These are phyloP conservation scores for Priocnemis perturbator DNA, from an alignment of 2,888 invertebrate genomes.

Conservation along the genomic window DNA sequence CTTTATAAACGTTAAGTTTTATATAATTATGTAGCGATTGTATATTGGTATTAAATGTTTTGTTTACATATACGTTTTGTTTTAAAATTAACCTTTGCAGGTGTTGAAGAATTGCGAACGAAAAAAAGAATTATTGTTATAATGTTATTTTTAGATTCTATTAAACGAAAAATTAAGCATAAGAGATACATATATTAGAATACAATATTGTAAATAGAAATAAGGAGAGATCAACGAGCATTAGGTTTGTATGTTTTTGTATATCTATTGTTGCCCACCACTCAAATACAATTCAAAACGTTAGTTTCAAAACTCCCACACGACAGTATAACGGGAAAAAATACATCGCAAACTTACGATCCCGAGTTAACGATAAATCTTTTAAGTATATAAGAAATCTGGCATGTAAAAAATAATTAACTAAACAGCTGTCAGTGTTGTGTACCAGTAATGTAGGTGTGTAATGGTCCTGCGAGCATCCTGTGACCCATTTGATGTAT, in stretches of 20 bases:
- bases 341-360: neutral
- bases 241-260: constrained; percentile 64
- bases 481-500: constrained; percentile 38
- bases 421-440: constrained; percentile 22
- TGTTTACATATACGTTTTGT: constrained; percentile 35
- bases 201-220: constrained; percentile 56
- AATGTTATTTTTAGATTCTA: constrained; percentile 20
- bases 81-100: constrained; percentile 13
- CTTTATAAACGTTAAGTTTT: constrained; percentile 36
- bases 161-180: constrained; percentile 32
- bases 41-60: constrained; percentile 21
- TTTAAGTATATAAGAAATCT: constrained; percentile 12
- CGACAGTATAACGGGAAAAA: constrained; percentile 30
- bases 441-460: constrained; percentile 36
- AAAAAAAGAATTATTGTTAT: constrained; percentile 14
- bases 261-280: constrained; percentile 32
- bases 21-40: constrained; percentile 34
- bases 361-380: too few species aligned
- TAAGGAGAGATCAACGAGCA: constrained; percentile 41
- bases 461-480: constrained; percentile 36
- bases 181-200: constrained; percentile 35
- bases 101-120: constrained; percentile 25
- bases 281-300: neutral
- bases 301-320: too few species aligned
- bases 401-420: constrained; percentile 10